Evolutionary conservation across 2,113 vertebrate genomes (phyloP).

Genomic region (Rhinoptilus africanus): DNA sequence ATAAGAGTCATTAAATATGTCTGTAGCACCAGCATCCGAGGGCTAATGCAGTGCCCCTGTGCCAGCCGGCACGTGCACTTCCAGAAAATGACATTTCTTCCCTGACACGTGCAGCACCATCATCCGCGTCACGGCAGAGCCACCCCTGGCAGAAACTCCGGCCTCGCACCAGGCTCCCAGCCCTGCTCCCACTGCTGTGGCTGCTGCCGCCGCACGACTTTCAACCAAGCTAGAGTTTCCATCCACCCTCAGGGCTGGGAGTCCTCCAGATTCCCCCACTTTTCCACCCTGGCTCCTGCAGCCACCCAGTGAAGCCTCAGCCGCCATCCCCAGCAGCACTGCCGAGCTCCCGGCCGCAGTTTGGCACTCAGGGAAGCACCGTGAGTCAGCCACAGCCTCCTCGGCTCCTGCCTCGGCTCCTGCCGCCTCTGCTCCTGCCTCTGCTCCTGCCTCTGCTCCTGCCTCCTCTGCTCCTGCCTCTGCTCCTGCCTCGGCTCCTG

Average conservation of each 20-base stretch:
- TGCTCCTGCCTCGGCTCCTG: too few relatives aligned
- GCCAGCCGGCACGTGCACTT: neutral
- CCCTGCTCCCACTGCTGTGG: rapidly evolving
- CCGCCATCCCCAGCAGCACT: neutral
- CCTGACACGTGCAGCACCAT: rapidly evolving
- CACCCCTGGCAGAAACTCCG: neutral
- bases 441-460: too few relatives aligned
- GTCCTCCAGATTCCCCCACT: neutral
- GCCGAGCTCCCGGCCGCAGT: neutral
- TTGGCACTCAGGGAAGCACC: neutral
- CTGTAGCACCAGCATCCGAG: neutral
- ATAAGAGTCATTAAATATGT: neutral
- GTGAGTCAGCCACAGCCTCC: rapidly evolving
- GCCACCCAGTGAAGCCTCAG: neutral
- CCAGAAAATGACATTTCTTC: neutral
- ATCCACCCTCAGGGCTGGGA: neutral
- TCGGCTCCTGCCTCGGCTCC: neutral
- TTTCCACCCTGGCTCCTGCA: neutral
- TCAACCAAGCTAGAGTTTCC: neutral
- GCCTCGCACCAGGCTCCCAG: neutral
- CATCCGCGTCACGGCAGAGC: neutral
- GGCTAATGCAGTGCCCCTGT: neutral
- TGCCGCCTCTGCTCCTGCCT: too few relatives aligned
- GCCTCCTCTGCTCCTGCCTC: too few relatives aligned
- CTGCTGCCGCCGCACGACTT: neutral